Evolutionary conservation across 2,888 invertebrate species (phyloP), one percentile per base, ranked within the genome.

Genomic region (Barypeithes pellucidus): DNA sequence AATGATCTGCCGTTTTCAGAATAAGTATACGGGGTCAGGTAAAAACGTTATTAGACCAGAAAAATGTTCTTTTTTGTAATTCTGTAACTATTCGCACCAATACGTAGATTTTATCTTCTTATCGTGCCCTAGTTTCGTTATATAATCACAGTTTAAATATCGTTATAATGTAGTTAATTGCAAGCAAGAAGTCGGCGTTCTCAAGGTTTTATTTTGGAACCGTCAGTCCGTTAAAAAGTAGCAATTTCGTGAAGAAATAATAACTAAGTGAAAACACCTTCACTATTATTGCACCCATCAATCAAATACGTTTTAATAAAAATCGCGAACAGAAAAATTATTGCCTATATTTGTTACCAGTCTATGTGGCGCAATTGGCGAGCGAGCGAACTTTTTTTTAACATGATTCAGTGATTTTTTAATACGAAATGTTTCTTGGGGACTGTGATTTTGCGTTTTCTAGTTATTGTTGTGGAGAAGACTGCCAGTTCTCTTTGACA

Each of bases 201-300:
- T 24, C 52, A 52, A 52, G 52, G 39, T 41, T 41, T 20, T 41
- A 41, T 41, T 60, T 60, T 36, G 59, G 39, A 59, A 54, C 33
- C n/a, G 16, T 2, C 4, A 9, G 29, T 4, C 45, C 11, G 22
- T 11, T 43, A 45, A 16, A 7, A 45, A 20, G 47, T 12, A 47
- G 22, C 22, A 47, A 29, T 47, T 45, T 45, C 14, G 12, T 47
- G 24, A 52, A 24, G 52, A 24, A 12, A 52, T 52, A 22, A 22
- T 22, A 24, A n/a, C 7, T 52, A 14, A 5, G 22, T 52, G 4
- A 16, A 50, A 52, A 52, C 24, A 52, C 52, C 52, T 52, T 52
- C 52, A 52, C 52, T 52, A 52, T n/a, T n/a, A n/a, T 52, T 52
- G 12, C 52, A 24, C 24, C 14, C 18, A 24, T 52, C n/a, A 11